Percentiles rank a stretch among this genome's conserved stretches.
These are phyloP conservation scores for Boulengeromyrus knoepffleri DNA, from an alignment of 2,113 vertebrate species.

Conservation along the genomic window DNA sequence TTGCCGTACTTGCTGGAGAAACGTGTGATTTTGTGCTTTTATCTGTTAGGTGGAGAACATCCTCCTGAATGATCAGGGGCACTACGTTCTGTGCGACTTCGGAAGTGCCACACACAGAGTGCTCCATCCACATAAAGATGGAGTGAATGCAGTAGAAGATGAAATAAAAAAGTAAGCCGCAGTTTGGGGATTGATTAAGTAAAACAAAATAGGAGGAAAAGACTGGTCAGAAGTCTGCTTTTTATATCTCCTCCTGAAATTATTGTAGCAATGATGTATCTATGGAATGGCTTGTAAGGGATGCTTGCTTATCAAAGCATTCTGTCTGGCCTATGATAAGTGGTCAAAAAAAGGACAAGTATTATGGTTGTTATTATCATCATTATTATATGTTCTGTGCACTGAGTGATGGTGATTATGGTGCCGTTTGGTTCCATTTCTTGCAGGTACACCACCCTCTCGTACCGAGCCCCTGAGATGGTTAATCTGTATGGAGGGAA, in stretches of 20 bases:
- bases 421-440: background rate
- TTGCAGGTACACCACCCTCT: constrained; percentile 89
- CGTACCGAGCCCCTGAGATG: constrained; percentile 96
- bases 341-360: background rate
- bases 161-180: constrained; percentile 95
- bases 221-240: background rate
- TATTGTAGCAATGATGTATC: background rate
- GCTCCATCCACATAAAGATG: constrained; percentile 83
- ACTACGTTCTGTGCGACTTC: constrained; percentile 94
- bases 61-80: constrained; percentile 82
- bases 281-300: background rate
- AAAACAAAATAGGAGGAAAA: background rate
- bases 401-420: background rate
- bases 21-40: background rate
- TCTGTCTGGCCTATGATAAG: background rate
- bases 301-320: background rate
- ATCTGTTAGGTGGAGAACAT: constrained; percentile 86
- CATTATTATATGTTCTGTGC: background rate
- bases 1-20: background rate
- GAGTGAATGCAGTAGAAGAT: constrained; percentile 87
- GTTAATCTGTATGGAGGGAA: constrained; percentile 95
- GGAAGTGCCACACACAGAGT: constrained; percentile 92
- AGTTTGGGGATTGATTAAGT: background rate
- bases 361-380: background rate
- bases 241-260: background rate